Evolutionary conservation across 1,140 invertebrate species (phyloP).

Genomic region (Eumaeus atala): DNA sequence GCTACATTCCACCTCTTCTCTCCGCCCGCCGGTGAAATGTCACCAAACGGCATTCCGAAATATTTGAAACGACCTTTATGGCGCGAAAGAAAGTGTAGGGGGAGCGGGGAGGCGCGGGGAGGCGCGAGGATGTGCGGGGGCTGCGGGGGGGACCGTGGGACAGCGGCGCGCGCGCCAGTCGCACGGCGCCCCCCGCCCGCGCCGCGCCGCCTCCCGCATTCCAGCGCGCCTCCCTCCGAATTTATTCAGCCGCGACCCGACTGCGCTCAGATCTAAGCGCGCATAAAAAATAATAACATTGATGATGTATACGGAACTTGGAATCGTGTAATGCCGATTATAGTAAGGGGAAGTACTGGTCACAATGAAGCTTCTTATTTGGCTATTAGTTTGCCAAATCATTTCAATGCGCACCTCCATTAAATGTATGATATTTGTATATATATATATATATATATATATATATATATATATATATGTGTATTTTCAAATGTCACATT

Average conservation of each 20-base stretch:
- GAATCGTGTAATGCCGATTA: constrained; percentile 1
- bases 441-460: too few relatives aligned
- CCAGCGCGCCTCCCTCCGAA: constrained; percentile 68
- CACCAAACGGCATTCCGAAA: constrained; percentile 71
- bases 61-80: constrained; percentile 74
- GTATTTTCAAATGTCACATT: too few relatives aligned
- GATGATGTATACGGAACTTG: constrained; percentile 7
- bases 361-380: neutral
- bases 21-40: constrained; percentile 62
- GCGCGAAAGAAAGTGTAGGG: constrained; percentile 70
- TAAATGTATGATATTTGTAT: neutral
- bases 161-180: constrained; percentile 67
- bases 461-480: too few relatives aligned
- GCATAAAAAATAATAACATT: constrained; percentile 11
- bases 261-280: constrained; percentile 36
- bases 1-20: constrained; percentile 43
- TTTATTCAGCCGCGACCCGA: constrained; percentile 64
- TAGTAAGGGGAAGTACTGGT: neutral
- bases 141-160: constrained; percentile 56
- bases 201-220: constrained; percentile 57
- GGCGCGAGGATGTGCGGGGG: constrained; percentile 58
- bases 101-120: constrained; percentile 42
- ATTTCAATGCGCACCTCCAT: neutral
- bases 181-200: constrained; percentile 60
- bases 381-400: neutral